Evolutionary conservation across 2,888 invertebrate species (phyloP).

Genomic region (Chamaedrilus cognettii): DNA sequence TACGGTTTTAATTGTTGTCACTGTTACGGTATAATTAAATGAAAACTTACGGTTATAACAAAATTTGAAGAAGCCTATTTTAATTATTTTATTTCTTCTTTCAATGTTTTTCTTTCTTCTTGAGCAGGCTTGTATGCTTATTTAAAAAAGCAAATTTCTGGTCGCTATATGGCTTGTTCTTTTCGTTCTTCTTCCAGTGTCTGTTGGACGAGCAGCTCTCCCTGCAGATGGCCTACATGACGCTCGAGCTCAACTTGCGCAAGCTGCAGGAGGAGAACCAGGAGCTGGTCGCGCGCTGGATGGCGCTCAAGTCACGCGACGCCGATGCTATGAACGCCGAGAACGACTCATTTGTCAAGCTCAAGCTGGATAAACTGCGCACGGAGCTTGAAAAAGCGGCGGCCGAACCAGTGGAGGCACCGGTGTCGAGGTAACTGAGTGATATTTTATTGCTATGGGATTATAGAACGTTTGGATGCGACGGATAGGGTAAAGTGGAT

Average conservation of each 20-base stretch:
- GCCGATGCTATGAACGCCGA: conserved; percentile 97
- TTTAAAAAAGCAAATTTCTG: no score
- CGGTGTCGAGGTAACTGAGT: neutral
- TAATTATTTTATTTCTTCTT: no score
- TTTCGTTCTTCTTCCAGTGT: conserved; percentile 63
- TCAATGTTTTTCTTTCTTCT: no score
- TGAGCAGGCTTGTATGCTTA: no score
- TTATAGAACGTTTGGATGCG: no score
- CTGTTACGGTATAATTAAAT: no score
- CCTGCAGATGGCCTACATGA: conserved; percentile 84
- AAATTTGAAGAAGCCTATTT: no score
- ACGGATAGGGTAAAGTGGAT: no score
- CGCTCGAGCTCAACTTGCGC: conserved; percentile 85
- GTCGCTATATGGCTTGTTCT: no score
- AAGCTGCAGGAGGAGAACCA: conserved; percentile 62
- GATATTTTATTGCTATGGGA: no score
- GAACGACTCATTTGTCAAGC: conserved; percentile 79
- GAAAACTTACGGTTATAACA: no score
- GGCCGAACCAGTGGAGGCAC: conserved; percentile 14
- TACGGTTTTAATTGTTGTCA: no score
- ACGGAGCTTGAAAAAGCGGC: conserved; percentile 68
- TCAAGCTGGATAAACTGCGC: conserved; percentile 67
- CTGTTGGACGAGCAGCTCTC: conserved; percentile 94
- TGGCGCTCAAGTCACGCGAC: conserved; percentile 88
- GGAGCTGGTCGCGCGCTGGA: conserved; percentile 67